phyloP scores from a whole-genome alignment of 2,888 invertebrate genomes.

The Argyresthia albistria region DNA sequence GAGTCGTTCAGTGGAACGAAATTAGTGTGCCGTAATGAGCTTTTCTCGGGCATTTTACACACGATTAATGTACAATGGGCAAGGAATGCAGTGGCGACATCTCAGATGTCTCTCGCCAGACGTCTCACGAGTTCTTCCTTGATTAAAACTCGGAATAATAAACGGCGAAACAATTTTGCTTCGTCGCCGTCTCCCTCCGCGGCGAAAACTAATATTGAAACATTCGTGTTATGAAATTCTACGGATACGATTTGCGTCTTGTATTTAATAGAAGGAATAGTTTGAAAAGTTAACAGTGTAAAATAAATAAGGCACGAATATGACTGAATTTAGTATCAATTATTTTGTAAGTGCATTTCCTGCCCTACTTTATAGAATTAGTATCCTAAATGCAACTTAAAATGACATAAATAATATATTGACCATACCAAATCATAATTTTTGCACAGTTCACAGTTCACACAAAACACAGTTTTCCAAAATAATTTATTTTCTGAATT shows the following conservation, averaged over 20 bases:
- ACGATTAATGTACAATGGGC: constrained; percentile 38
- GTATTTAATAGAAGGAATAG: neutral
- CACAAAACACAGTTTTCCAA: too few species aligned
- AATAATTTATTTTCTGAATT: too few species aligned
- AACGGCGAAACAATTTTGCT: constrained; percentile 59
- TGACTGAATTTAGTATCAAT: too few species aligned
- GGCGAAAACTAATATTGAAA: constrained; percentile 52
- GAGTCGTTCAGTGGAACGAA: constrained; percentile 13
- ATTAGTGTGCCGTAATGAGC: constrained; percentile 23
- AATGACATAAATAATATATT: too few species aligned
- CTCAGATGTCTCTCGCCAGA: constrained; percentile 39
- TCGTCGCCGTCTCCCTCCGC: constrained; percentile 28
- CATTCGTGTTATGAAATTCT: constrained; percentile 23
- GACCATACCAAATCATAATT: too few species aligned
- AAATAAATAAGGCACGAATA: too few species aligned
- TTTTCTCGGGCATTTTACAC: constrained; percentile 40
- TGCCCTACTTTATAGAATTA: too few species aligned
- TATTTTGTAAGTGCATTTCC: too few species aligned
- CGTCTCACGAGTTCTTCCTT: constrained; percentile 45
- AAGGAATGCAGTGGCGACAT: constrained; percentile 16
- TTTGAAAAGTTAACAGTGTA: neutral
- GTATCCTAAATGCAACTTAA: too few species aligned
- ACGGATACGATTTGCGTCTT: neutral
- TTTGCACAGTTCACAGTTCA: too few species aligned
- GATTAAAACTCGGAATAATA: constrained; percentile 67